A percentile compares a stretch with the other conserved stretches of the same genome.
phyloP scores from a whole-genome alignment of 2,888 invertebrate genomes.

The Conistra vaccinii region DNA sequence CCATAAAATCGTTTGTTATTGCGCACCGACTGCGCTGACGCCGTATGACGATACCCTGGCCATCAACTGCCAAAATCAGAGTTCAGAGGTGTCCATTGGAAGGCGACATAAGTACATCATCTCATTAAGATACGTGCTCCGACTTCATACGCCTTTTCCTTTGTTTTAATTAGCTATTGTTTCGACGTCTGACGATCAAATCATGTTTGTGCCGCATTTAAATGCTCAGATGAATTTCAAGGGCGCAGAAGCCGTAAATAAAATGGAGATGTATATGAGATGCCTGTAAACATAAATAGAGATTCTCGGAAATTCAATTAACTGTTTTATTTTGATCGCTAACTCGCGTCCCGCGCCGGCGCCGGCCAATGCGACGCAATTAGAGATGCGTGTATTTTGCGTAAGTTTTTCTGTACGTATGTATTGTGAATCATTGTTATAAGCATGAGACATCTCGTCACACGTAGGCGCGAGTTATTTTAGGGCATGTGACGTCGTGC shows the following conservation, averaged over 20 bases:
- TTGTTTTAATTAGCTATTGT: constrained; percentile 56
- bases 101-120: constrained; percentile 28
- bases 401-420: constrained; percentile 60
- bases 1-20: constrained; percentile 28
- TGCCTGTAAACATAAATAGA: constrained; percentile 77
- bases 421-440: constrained; percentile 62
- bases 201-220: constrained; percentile 39
- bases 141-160: constrained; percentile 19
- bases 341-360: constrained; percentile 57
- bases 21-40: constrained; percentile 23
- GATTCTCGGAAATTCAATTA: constrained; percentile 79
- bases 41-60: neutral
- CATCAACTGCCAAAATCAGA: constrained; percentile 18
- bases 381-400: constrained; percentile 63
- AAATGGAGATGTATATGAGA: constrained; percentile 67
- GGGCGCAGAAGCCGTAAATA: constrained; percentile 70
- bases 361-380: constrained; percentile 62
- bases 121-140: constrained; percentile 25
- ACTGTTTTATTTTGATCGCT: constrained; percentile 72
- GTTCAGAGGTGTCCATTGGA: constrained; percentile 24
- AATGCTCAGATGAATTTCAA: constrained; percentile 67
- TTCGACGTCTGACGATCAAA: constrained; percentile 1
- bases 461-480: constrained; percentile 50
- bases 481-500: constrained; percentile 52
- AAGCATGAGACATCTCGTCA: constrained; percentile 51